A percentile compares a stretch with the other conserved stretches of the same genome.
phyloP scores from a whole-genome alignment of 2,888 invertebrate species.

The Alcis repandata region DNA sequence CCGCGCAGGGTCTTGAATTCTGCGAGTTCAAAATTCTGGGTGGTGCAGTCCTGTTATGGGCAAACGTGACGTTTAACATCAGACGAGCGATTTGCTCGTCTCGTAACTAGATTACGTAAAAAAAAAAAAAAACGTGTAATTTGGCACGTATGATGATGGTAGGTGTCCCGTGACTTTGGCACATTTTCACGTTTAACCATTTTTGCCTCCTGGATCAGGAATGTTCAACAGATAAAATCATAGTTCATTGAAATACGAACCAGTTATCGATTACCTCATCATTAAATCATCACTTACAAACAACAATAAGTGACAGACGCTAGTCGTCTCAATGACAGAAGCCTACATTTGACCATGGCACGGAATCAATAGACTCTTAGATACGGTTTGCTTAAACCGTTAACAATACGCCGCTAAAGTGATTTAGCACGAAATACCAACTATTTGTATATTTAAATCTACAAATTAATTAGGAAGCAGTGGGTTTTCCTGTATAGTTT shows the following conservation, averaged over 20 bases:
- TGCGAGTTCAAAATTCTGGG: too few relatives aligned
- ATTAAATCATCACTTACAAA: neutral
- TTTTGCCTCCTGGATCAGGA: too few relatives aligned
- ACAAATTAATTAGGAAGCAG: neutral
- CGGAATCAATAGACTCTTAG: conserved; percentile 15
- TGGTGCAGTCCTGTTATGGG: too few relatives aligned
- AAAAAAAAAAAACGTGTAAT: too few relatives aligned
- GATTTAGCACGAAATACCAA: conserved; percentile 23
- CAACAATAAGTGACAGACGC: neutral
- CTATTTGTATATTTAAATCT: neutral
- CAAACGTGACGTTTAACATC: too few relatives aligned
- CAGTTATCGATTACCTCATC: conserved; percentile 1
- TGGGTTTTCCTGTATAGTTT: conserved; percentile 22
- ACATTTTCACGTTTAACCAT: too few relatives aligned
- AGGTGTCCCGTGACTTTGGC: too few relatives aligned
- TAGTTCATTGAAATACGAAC: neutral
- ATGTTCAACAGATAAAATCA: too few relatives aligned
- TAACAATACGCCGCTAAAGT: conserved; percentile 36
- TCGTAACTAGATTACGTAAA: too few relatives aligned
- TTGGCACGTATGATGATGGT: too few relatives aligned
- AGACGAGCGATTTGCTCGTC: too few relatives aligned
- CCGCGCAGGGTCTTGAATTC: too few relatives aligned
- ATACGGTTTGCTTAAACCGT: conserved; percentile 26
- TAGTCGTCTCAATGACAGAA: conserved; percentile 23
- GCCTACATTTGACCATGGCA: conserved; percentile 36